Percentiles rank a stretch among this genome's conserved stretches.
These are phyloP conservation scores for Entelurus aequoreus DNA, from an alignment of 2,113 vertebrate genomes.

Conservation along the genomic window DNA sequence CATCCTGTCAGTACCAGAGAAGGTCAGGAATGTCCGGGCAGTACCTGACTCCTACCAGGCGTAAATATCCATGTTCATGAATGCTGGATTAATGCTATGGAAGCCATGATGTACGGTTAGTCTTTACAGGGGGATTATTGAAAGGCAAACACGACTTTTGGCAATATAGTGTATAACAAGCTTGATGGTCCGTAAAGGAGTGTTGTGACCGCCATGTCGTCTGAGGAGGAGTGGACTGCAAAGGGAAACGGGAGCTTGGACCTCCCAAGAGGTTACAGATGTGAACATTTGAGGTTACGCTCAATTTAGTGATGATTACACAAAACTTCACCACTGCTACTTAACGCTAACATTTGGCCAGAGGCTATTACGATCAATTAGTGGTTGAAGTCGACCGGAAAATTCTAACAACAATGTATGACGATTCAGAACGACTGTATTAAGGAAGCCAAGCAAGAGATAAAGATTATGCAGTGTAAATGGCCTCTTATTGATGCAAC, in stretches of 20 bases:
- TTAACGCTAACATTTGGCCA: conserved; percentile 13
- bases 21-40: conserved; percentile 61
- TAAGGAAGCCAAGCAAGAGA: conserved; percentile 19
- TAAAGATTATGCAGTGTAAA: too few species aligned
- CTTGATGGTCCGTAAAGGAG: conserved; percentile 21
- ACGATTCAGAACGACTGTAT: conserved; percentile 10
- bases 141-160: conserved; percentile 21
- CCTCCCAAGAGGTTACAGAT: conserved; percentile 17
- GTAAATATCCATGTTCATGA: conserved; percentile 5
- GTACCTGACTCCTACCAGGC: not conserved
- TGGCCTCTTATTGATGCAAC: too few species aligned
- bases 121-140: conserved; percentile 29
- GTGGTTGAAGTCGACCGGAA: conserved; percentile 19
- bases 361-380: conserved; percentile 34
- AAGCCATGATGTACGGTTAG: conserved; percentile 19
- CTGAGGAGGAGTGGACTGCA: conserved; percentile 1
- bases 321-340: conserved; percentile 32
- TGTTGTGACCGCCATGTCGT: not conserved
- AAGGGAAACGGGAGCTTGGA: conserved; percentile 13
- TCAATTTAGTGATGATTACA: conserved; percentile 21
- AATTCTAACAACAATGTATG: conserved; percentile 10
- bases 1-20: conserved; percentile 47
- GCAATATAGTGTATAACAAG: not conserved
- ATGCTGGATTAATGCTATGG: conserved; percentile 27
- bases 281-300: conserved; percentile 23